These are phyloP conservation scores for Poecilia gillii DNA, from an alignment of 2,797 vertebrate species.

Conservation along the genomic window DNA sequence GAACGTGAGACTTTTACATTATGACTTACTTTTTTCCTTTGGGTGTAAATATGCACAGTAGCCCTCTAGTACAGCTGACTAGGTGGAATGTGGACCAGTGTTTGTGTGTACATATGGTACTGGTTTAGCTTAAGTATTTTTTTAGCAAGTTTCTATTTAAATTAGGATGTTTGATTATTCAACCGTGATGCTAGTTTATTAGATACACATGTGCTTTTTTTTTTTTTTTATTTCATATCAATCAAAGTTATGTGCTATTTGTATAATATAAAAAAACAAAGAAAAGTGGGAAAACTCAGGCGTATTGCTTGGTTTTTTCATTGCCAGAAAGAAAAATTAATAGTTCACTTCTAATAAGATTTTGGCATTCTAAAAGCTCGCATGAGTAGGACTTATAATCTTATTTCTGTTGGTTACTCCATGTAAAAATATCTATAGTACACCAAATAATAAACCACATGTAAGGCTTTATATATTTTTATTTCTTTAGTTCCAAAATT, in stretches of 20 bases:
- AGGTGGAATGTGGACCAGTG: not conserved
- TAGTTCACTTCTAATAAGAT: not conserved
- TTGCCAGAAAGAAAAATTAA: not conserved
- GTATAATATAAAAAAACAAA: not conserved
- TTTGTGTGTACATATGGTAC: not conserved
- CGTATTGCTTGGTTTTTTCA: not conserved
- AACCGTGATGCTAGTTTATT: not conserved
- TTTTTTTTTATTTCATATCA: not conserved
- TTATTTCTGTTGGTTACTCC: not conserved
- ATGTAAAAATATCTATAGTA: not conserved
- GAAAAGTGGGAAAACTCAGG: not conserved
- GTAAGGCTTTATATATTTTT: conserved; percentile 17
- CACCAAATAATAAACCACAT: not conserved
- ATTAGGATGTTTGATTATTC: not conserved
- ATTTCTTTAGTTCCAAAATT: conserved; percentile 40
- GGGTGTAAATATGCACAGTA: not conserved
- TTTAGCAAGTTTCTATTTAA: not conserved
- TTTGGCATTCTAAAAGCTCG: not conserved
- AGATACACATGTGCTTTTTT: not conserved
- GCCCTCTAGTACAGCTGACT: not conserved
- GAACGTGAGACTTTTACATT: not conserved
- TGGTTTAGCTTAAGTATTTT: not conserved
- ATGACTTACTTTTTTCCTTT: not conserved
- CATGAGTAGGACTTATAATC: not conserved
- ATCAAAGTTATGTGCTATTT: not conserved